Base-by-base conservation (phyloP, 1,140 invertebrate species). In the Drosophila truncata region DNA sequence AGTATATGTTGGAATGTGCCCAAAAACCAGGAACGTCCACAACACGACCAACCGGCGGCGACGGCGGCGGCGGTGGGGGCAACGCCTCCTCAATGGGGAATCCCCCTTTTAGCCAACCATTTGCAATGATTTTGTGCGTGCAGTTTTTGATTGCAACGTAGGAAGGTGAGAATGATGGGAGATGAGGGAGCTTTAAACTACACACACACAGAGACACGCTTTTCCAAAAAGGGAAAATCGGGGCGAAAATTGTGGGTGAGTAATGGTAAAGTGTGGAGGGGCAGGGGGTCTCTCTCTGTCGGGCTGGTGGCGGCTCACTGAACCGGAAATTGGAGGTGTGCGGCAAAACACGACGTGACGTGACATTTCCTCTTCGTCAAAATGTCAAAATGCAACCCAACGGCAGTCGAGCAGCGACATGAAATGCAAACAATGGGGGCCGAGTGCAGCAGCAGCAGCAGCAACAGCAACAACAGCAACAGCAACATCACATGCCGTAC, bases 291-390 rank as follows among this genome's bases (percentile, higher is more conserved):
- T 13, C 2, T 25, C 39, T 31, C 62, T 33, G 35, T 65, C 55
- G 54, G 63, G 10, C 29, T 31, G 44, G 47, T 65, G 82, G 70
- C 88, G 80, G 82, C 91, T 88, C 84, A 87, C 75, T 92, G 82
- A 92, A 92, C 91, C 91, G 91, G 91, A 92, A 92, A 92, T 92
- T 92, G 91, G 91, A 92, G 91, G 91, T 92, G 91, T 92, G 91
- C 91, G 91, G 91, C 91, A 92, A 92, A 92, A 92, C 91, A 92
- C 91, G 88, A 92, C 91, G 91, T 92, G 91, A 92, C 91, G 88
- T 91, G 91, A 92, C 91, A 92, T 92, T 92, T 92, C 91, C 91
- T 92, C 91, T 91, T 92, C 91, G 91, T 92, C 91, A 92, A 92
- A 92, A 92, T 91, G 87, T 91, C 87, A 92, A 92, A 92, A 91